Base-by-base conservation (phyloP, 2,888 invertebrate species). In the Sesia bembeciformis region DNA sequence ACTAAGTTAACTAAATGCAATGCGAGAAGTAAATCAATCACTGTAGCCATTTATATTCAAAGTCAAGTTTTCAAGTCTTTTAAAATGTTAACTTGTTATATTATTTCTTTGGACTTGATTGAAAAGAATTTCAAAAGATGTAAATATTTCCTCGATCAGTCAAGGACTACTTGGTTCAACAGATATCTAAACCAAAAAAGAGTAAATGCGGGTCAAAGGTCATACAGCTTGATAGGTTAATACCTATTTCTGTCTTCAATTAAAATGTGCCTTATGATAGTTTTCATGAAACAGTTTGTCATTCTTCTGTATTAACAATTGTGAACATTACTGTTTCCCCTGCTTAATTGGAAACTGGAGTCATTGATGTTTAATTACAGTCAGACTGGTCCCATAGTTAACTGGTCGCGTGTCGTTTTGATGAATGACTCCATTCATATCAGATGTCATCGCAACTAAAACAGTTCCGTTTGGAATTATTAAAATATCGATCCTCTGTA, bases 21-120 rank as follows among this genome's bases (percentile, higher is more conserved):
- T 72, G 70, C 69, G 65, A 68, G 72, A 73, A 73, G 69, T 68
- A 70, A 74, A 80, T 79, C 72, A 74, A 78, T 76, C 76, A 72
- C n/a, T n/a, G 50, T 50, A 50, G 7, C 42, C 5, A 7, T 50
- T 7, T 23, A n/a, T n/a, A n/a, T n/a, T n/a, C n/a, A n/a, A 23
- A 23, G 1, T 23, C 23, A 23, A 23, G 23, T 23, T 23, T 23
- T 23, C 23, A 23, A 23, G 23, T 23, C 23, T 23, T 23, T 23
- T 23, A 23, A 23, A 23, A 23, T 23, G 23, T 23, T 23, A 2
- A 23, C 23, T 23, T n/a, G n/a, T n/a, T n/a, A n/a, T n/a, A n/a
- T n/a, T n/a, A n/a, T n/a, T n/a, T n/a, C n/a, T n/a, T n/a, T n/a
- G n/a, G n/a, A n/a, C n/a, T n/a, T n/a, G n/a, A n/a, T n/a, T n/a